phyloP scores from a whole-genome alignment of 2,113 vertebrate genomes.

The Cryptoleucopteryx plumbea region DNA sequence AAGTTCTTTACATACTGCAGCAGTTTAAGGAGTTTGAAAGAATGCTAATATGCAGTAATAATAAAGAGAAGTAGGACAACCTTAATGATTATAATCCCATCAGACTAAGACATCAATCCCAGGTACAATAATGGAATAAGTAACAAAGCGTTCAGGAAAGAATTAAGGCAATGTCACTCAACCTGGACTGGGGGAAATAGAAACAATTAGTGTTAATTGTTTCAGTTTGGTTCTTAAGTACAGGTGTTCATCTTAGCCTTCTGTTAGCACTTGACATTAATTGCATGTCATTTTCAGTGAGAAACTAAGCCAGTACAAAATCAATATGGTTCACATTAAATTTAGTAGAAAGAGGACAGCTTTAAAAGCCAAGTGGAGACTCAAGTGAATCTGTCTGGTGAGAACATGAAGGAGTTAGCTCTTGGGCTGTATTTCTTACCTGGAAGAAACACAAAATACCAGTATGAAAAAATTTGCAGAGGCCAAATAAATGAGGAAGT shows the following conservation, averaged over 20 bases:
- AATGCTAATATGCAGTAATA: not conserved
- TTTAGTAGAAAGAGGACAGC: not conserved
- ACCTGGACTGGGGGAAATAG: not conserved
- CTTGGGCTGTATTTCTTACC: not conserved
- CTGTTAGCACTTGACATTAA: not conserved
- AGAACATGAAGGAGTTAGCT: not conserved
- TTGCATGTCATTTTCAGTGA: not conserved
- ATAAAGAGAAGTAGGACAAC: conserved; percentile 20
- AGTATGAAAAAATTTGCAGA: not conserved
- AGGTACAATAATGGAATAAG: conserved; percentile 47
- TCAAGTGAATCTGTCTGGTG: not conserved
- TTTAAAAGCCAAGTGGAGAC: not conserved
- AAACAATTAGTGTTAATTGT: conserved; percentile 33
- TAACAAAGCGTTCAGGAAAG: not conserved
- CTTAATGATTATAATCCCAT: conserved; percentile 51
- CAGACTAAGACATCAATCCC: conserved; percentile 37
- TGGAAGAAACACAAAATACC: not conserved
- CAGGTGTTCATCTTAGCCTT: conserved; percentile 6
- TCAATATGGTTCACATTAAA: not conserved
- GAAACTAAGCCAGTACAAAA: not conserved
- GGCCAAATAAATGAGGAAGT: not conserved
- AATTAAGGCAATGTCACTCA: conserved; percentile 17
- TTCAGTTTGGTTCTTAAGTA: conserved; percentile 14
- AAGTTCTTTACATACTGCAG: not conserved
- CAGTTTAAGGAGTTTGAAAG: not conserved